These are phyloP conservation scores for Sebastes cheni DNA, from an alignment of 2,797 vertebrate species.

Conservation along the genomic window DNA sequence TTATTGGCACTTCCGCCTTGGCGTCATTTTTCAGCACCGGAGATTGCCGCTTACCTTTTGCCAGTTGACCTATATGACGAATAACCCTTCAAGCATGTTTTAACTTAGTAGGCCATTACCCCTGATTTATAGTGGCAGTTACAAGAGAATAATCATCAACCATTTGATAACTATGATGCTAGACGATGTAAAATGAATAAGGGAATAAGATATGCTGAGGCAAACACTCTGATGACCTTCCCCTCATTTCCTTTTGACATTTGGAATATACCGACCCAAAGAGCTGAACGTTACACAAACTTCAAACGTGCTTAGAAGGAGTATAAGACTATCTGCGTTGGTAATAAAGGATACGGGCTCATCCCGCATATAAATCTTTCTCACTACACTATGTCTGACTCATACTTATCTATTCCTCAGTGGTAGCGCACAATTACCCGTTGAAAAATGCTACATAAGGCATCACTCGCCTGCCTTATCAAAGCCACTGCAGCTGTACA, in stretches of 20 bases:
- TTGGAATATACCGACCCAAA: slow-evolving; percentile 19
- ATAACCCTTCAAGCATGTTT: slow-evolving; percentile 28
- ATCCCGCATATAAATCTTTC: slow-evolving; percentile 51
- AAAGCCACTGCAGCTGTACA: slow-evolving; percentile 66
- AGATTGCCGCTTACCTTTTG: not conserved
- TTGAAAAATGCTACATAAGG: slow-evolving; percentile 64
- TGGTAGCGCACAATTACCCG: slow-evolving; percentile 63
- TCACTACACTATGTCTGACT: slow-evolving; percentile 48
- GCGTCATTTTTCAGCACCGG: not conserved
- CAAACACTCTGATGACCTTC: slow-evolving; percentile 8
- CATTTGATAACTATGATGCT: slow-evolving; percentile 5
- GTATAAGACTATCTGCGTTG: slow-evolving; percentile 33
- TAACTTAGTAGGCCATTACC: slow-evolving; percentile 11
- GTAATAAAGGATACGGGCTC: slow-evolving; percentile 52
- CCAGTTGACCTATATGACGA: slow-evolving; percentile 27
- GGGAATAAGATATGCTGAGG: not conserved
- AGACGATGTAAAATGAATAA: slow-evolving; percentile 19
- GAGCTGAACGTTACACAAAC: slow-evolving; percentile 38
- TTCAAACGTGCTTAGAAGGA: slow-evolving; percentile 32
- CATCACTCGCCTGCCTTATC: slow-evolving; percentile 62
- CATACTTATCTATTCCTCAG: slow-evolving; percentile 64
- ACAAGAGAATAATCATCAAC: slow-evolving; percentile 5
- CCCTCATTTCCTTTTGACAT: slow-evolving; percentile 10
- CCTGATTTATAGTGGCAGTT: slow-evolving; percentile 20
- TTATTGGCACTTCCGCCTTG: not conserved